Base-by-base conservation (phyloP, 2,113 vertebrate genomes). In the Reinhardtius hippoglossoides region DNA sequence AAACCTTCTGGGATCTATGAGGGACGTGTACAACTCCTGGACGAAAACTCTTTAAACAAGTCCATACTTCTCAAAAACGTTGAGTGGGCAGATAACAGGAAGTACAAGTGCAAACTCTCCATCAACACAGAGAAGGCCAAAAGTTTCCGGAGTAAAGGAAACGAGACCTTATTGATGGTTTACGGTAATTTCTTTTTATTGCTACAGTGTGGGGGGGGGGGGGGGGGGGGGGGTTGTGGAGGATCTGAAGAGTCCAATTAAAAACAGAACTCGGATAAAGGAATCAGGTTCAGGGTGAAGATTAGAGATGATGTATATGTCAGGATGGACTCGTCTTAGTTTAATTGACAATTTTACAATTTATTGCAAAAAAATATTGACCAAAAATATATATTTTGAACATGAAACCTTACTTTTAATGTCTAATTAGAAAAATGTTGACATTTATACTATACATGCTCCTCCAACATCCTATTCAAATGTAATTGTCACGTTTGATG, bases 71-170 rank as follows among this genome's bases (percentile, higher is more conserved):
- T 93, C 15, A 84, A 26, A 35, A 48, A 56, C 0, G 82, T 91
- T 27, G 67, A 56, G 67, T 93, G 91, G 92, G 71, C 44, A 0
- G 90, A 93, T 80, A 71, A 67, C 0, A 78, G 81, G 31, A 67
- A 21, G 60, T 93, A 92, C 64, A n/a, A 24, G 26, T 93, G 92
- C 69, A 91, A 90, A 70, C 9, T 92, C 1, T 85, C 92, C 1
- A 1, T 90, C 44, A 52, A 0, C 2, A 70, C 35, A 9, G 0
- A 50, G 5, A 6, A 0, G 0, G 0, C 3, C 0, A 0, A 3
- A 9, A 21, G 42, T 16, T 64, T 44, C 31, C 87, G 92, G 69
- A 69, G 0, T 0, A 75, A 0, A 15, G 91, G 91, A n/a, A 64
- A 44, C 9, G 7, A 37, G 16, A 87, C 86, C 1, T 42, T 15